Evolutionary conservation across 2,113 vertebrate genomes (phyloP), one percentile per base, ranked within the genome.

Genomic region (Sterna hirundo): DNA sequence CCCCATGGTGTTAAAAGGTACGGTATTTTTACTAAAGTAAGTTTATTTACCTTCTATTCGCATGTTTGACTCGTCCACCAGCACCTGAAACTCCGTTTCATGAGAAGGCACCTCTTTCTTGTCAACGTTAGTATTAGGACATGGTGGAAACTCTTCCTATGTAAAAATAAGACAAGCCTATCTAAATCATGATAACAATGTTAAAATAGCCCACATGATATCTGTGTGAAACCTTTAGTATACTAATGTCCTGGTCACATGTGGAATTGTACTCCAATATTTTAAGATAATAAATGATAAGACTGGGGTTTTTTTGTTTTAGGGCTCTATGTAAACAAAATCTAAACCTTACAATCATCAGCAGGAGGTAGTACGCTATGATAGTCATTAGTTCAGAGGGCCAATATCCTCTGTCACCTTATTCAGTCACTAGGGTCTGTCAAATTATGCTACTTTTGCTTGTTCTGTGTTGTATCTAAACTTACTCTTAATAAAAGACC

Each of bases 11-110:
- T 62, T 74, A 79, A 74, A 86, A 74, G 10, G 5, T 49, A 51
- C 3, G 2, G 6, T 21, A 70, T 40, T 65, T 30, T 46, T 44
- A 52, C 23, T 84, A 21, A 71, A 51, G 5, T 29, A 25, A 82
- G 4, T 23, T 80, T 55, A 60, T 47, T 97, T 98, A 98, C 98
- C 97, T 98, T 96, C 94, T 65, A 5, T 62, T 86, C 87, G 85
- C 15, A 61, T 4, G 5, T 12, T 72, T 54, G 94, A 86, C 34
- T 46, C 60, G 7, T 65, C 52, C 82, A 46, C 83, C 27, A 74
- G 36, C 44, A 66, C 22, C 36, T 93, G 83, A 85, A 88, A 42
- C 10, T 75, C 95, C 27, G 72, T 82, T 81, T 93, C 93, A 42
- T 52, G 61, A 80, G 93, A 90, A 89, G 82, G 40, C 26, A 1